Base-by-base conservation (phyloP, 2,113 vertebrate genomes). In the Lanius collurio region DNA sequence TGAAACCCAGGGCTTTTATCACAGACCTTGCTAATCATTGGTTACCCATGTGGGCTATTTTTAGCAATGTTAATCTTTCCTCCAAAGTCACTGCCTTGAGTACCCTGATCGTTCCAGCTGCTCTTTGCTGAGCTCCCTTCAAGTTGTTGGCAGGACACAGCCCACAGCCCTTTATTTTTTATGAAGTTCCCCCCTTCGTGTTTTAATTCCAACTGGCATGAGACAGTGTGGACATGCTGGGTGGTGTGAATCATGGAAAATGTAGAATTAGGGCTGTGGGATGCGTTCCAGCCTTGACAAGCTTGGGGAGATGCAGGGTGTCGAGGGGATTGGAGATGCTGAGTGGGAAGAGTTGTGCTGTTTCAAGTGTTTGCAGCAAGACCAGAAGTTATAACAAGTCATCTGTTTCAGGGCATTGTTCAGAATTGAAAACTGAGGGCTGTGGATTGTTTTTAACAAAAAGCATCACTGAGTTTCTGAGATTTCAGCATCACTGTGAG, bases 41-140 rank as follows among this genome's bases (percentile, higher is more conserved):
- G 68, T 80, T 90, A 89, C 44, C 56, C 90, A 35, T 2, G 5
- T 15, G 41, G 60, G 20, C n/a, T 95, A 84, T 96, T 89, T 97
- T 94, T 90, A 92, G 60, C 53, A 59, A 68, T 35, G 41, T 80
- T 92, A 92, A 92, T 92, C 86, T 96, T 96, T 87, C 86, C 86
- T 96, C 93, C 95, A 78, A 93, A 96, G 83, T 93, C 76, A 63
- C 26, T 86, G 85, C 85, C 64, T 83, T 83, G 52, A 95, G 79
- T 92, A 89, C 44, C 47, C 73, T 49, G 17, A 49, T 84, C 56
- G 35, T 89, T 78, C 60, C 65, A 76, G 73, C 69, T 0, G 0
- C 83, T 90, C 41, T 93, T 75, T 0, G 0, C 68, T 39, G 59
- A 89, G 64, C 42, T 93, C 60, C 28, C 69, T 89, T 44, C 57